Percentiles rank a stretch among this genome's conserved stretches.
These are phyloP conservation scores for Antheraea yamamai DNA, from an alignment of 2,888 invertebrate species.

Conservation along the genomic window DNA sequence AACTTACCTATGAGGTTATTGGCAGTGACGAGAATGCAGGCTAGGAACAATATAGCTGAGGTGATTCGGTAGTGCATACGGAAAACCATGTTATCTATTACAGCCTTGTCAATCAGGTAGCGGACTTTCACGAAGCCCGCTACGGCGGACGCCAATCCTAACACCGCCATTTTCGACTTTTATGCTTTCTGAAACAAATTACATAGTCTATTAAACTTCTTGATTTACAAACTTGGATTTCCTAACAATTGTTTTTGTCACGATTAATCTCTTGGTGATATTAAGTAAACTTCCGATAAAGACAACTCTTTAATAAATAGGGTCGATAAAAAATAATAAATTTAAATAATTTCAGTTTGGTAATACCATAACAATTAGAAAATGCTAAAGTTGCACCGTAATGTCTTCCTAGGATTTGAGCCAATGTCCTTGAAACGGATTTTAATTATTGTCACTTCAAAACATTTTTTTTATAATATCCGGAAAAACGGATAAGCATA, in stretches of 20 bases:
- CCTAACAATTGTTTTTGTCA: neutral
- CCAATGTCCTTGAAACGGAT: too few relatives aligned
- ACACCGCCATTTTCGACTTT: slow-evolving; percentile 85
- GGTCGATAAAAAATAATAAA: neutral
- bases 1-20: slow-evolving; percentile 94
- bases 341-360: too few relatives aligned
- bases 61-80: slow-evolving; percentile 94
- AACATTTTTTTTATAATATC: neutral
- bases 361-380: too few relatives aligned
- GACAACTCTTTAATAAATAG: neutral
- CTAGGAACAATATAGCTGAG: slow-evolving; percentile 91
- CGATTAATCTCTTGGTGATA: neutral
- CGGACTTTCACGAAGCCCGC: slow-evolving; percentile 95
- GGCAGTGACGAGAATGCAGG: slow-evolving; percentile 93
- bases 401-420: neutral
- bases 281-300: neutral
- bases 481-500: neutral
- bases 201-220: slow-evolving; percentile 15
- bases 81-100: slow-evolving; percentile 95
- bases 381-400: neutral
- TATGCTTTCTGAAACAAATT: slow-evolving; percentile 60
- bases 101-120: slow-evolving; percentile 92
- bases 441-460: neutral
- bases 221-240: neutral
- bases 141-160: slow-evolving; percentile 92